Percentiles rank a stretch among this genome's conserved stretches.
phyloP scores from a whole-genome alignment of 2,888 invertebrate genomes.

The Drosophila pseudotalamancana region DNA sequence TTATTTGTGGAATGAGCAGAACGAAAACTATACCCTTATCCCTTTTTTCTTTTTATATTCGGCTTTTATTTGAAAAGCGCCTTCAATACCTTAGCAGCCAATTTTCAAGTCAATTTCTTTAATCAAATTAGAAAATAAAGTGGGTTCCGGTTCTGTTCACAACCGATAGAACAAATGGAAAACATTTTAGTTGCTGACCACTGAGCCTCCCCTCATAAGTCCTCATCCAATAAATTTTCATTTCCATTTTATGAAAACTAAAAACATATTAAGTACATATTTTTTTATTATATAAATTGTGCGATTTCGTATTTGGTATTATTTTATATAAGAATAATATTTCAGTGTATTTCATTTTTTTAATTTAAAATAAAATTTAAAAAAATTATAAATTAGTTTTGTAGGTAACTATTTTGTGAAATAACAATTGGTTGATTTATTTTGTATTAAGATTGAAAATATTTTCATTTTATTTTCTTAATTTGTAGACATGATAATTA shows the following conservation, averaged over 20 bases:
- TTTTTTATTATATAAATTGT: neutral
- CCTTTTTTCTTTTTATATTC: neutral
- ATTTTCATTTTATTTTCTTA: neutral
- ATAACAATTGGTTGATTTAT: no score
- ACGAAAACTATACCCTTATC: neutral
- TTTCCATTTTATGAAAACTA: neutral
- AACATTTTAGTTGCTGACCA: no score
- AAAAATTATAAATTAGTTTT: no score
- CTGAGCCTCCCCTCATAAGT: no score
- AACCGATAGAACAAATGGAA: no score
- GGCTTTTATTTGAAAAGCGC: neutral
- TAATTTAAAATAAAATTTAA: no score
- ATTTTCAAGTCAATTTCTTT: conserved; percentile 9
- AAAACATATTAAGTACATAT: neutral
- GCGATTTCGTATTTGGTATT: no score
- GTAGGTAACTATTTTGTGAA: no score
- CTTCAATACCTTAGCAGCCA: neutral
- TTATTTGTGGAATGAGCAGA: neutral
- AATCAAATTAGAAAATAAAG: conserved; percentile 7
- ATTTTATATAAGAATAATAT: no score
- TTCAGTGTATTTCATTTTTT: no score
- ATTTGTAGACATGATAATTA: neutral
- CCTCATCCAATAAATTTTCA: neutral
- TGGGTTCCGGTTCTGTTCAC: neutral
- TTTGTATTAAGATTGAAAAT: no score